Conservation (phyloP, 1,140 invertebrate species). For the Drosophila triauraria region DNA sequence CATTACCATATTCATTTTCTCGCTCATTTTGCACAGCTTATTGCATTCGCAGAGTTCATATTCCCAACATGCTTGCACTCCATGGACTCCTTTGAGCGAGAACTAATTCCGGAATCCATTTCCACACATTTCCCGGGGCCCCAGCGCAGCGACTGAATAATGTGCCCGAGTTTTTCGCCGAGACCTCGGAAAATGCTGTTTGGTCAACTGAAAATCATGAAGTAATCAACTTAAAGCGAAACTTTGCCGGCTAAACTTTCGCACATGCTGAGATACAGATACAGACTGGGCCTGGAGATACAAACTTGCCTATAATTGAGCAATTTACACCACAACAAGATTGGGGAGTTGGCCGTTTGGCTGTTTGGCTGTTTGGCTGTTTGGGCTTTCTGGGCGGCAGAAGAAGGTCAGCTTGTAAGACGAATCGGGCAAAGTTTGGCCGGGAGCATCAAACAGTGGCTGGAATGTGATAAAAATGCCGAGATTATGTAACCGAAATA, state of each 20-base stretch:
- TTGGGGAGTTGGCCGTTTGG: constrained; percentile 5
- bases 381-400: neutral
- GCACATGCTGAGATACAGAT: constrained; percentile 33
- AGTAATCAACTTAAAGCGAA: constrained; percentile 77
- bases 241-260: constrained; percentile 60
- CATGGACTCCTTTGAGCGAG: neutral
- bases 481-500: constrained; percentile 82
- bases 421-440: constrained; percentile 28
- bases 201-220: constrained; percentile 57
- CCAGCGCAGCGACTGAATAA: constrained; percentile 4
- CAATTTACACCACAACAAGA: constrained; percentile 78
- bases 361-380: neutral
- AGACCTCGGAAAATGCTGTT: constrained; percentile 49
- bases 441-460: constrained; percentile 64
- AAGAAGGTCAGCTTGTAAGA: constrained; percentile 21
- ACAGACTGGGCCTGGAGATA: constrained; percentile 8
- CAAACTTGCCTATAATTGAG: constrained; percentile 75
- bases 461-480: constrained; percentile 79
- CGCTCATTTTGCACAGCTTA: constrained; percentile 2
- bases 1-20: neutral
- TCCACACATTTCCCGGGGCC: constrained; percentile 9
- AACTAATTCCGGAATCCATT: constrained; percentile 14
- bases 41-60: neutral
- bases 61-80: constrained; percentile 2
- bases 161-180: constrained; percentile 33